Evolutionary conservation across 2,113 vertebrate genomes (phyloP), one percentile per base, ranked within the genome.

Genomic region (Syngnathus typhle): DNA sequence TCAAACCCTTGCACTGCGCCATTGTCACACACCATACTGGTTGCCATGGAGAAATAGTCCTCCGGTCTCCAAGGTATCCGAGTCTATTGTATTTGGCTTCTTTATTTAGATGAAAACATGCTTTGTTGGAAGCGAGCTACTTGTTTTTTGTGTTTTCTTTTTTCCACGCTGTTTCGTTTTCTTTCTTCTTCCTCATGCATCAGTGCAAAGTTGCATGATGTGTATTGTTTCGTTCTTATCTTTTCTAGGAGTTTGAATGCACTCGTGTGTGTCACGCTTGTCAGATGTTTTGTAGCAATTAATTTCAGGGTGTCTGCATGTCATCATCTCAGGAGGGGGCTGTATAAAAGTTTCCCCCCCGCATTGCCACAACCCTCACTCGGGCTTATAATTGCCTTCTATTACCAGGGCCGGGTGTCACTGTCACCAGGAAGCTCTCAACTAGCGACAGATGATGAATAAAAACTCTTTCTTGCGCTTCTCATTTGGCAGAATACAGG

Each of bases 41-140:
- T 92, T 92, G 90, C 90, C 90, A 92, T 92, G 91, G 90, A 89
- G 90, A 92, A 91, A 88, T 89, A 89, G 85, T 90, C 89, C 90
- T 90, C 85, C 83, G 88, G 90, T 92, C 91, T 92, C 91, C 90
- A 92, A 90, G 91, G 90, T 90, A 91, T 88, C 90, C 85, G 49
- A 87, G 86, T 83, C 88, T 90, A 91, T 91, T 92, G 90, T 91
- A 90, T 91, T 89, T 89, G 84, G 84, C 82, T 89, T 90, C 90
- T 90, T 90, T 91, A 90, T 92, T 91, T 91, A 90, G 89, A 90
- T 91, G 87, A 91, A 91, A 91, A 88, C 89, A 90, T 82, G 82
- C 91, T 90, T 89, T 91, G 87, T 90, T 85, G 80, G 78, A 85
- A 84, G 75, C 79, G 79, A 90, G 89, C 78, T 85, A 82, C 81